Percentiles rank a stretch among this genome's conserved stretches.
phyloP scores from a whole-genome alignment of 2,888 invertebrate genomes.

The Choristoneura rosaceana region DNA sequence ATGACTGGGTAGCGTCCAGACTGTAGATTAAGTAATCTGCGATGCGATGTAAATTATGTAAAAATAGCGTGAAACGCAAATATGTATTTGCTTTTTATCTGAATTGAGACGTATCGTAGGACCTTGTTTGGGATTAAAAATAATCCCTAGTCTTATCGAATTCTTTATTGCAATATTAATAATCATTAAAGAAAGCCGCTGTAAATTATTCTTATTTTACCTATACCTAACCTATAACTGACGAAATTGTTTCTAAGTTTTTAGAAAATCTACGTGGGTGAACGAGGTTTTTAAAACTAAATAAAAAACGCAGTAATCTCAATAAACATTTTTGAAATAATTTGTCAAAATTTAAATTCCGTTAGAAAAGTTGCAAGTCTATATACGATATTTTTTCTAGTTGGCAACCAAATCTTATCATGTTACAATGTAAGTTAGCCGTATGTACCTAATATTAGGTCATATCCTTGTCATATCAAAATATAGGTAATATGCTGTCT shows the following conservation, averaged over 20 bases:
- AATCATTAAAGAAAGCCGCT: neutral
- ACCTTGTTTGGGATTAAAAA: neutral
- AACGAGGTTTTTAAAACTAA: no score
- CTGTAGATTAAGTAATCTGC: no score
- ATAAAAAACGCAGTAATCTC: no score
- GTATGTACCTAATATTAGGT: neutral
- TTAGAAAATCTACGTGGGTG: no score
- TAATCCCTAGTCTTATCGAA: neutral
- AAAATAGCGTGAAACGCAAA: no score
- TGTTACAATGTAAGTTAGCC: constrained; percentile 14
- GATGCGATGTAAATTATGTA: no score
- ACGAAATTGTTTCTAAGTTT: no score
- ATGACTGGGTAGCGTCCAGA: no score
- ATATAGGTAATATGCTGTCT: neutral
- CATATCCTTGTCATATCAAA: neutral
- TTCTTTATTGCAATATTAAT: neutral
- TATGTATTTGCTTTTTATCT: neutral
- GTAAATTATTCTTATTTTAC: neutral
- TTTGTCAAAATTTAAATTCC: neutral
- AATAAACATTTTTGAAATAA: neutral
- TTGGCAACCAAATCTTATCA: constrained; percentile 12
- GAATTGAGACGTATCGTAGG: neutral
- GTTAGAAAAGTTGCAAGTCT: no score
- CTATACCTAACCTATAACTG: no score
- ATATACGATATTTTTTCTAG: neutral